Base-by-base conservation (phyloP, 1,140 invertebrate species). In the Drosophila pectinifera region DNA sequence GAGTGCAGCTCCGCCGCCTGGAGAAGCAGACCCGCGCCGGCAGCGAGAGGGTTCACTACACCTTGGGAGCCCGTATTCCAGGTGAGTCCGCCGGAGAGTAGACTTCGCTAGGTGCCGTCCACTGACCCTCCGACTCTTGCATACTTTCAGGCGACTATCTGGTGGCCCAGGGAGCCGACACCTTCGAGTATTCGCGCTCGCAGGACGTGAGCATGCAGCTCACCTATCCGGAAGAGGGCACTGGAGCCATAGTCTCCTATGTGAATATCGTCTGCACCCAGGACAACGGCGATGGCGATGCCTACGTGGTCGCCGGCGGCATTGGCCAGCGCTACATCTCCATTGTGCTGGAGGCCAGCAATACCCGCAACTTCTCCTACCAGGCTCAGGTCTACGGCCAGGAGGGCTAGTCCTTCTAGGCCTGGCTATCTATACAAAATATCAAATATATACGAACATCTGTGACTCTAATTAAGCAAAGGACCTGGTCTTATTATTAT, bases 301-400 rank as follows among this genome's bases (percentile, higher is more conserved):
- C 91, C 42, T 92, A 89, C 42, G 80, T 92, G 10, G 72, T 92
- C 0, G 82, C 73, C 42, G 91, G 91, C 3, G 91, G 91, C 56
- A 85, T 92, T 65, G 88, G 90, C 13, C 90, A 91, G 48, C 79
- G 88, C 8, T 80, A 64, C 51, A 91, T 92, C 11, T 88, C 90
- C 2, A 88, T 92, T 49, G 68, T 91, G 7, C 26, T 92, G 45
- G 91, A 92, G 63, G 88, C 91, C 8, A 70, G 57, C 26, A 62
- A 73, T 31, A 92, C 91, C 51, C 13, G 49, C 3, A 68, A 58
- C 43, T 92, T 92, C 56, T 61, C 78, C 43, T 92, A 92, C 48
- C 84, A 79, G 65, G 80, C 80, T 0, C 62, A 78, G 42, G 82
- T 76, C 55, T 92, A 74, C 56, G 91, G 91, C n/a, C 10, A 20